Evolutionary conservation across 2,113 vertebrate species (phyloP), one percentile per base, ranked within the genome.

Genomic region (Myotis lucifugus): DNA sequence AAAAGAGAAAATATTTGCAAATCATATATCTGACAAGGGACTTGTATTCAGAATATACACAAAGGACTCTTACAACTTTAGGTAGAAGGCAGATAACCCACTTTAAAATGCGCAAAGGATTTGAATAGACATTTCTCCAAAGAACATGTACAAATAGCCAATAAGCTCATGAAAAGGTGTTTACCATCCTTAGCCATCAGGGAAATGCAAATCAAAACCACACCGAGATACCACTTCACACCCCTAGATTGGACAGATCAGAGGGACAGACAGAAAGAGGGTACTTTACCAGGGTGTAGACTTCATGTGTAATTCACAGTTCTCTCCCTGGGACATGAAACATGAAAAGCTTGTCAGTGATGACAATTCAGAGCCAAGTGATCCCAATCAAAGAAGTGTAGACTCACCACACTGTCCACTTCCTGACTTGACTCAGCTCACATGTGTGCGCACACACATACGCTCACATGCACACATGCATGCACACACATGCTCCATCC

Each of bases 271-370:
- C 19, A 29, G 88, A 81, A 54, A 69, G 14, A 86, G 40, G 82
- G 25, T 48, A 95, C 90, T 95, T 98, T 99, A 99, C 98, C 98
- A 98, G 95, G 98, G 96, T 61, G 88, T 97, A 4, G 97, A 92
- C 94, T 97, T 98, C 96, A 99, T 90, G 50, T 96, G 97, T 94
- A 99, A 95, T 54, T 98, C 97, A 97, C 98, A 98, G 27, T 97
- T 97, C 90, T 93, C 64, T 48, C 87, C 96, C 98, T 99, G 95
- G 85, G 97, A 97, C 97, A 61, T 0, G 46, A 97, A 93, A 96
- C 50, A 76, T 15, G 64, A 91, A 83, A 64, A 64, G 12, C 19
- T 69, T 67, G 18, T 94, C 67, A 96, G 73, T 21, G 61, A n/a
- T 29, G 64, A 32, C 11, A 23, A 34, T 50, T 76, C 42, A 74